Conservation (phyloP, 1,140 invertebrate genomes). For the Zophobas morio region DNA sequence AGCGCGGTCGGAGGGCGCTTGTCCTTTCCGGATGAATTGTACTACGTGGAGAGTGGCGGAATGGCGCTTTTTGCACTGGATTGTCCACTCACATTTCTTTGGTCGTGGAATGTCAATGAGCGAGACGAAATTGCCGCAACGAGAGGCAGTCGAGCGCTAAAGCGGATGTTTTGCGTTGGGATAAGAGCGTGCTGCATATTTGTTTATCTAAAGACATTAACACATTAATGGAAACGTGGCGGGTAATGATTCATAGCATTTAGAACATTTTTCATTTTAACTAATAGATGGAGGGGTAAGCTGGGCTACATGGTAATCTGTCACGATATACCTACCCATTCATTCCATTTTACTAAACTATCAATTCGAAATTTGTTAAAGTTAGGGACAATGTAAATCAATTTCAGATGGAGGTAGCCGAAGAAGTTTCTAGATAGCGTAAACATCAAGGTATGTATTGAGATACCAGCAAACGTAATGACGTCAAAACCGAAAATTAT, state of each 20-base stretch:
- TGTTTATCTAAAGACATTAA: too few relatives aligned
- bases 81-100: too few relatives aligned
- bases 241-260: too few relatives aligned
- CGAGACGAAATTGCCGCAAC: too few relatives aligned
- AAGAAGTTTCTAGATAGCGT: constrained; percentile 22
- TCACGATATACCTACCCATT: background rate
- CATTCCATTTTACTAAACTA: constrained; percentile 35
- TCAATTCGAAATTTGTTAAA: background rate
- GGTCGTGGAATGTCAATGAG: too few relatives aligned
- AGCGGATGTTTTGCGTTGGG: too few relatives aligned
- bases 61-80: too few relatives aligned
- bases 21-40: background rate
- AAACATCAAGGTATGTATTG: constrained; percentile 4
- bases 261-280: constrained; percentile 8
- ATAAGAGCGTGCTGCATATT: too few relatives aligned
- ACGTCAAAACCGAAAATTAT: too few relatives aligned
- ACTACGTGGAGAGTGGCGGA: too few relatives aligned
- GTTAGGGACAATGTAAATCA: background rate
- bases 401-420: constrained; percentile 31
- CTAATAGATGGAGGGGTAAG: background rate
- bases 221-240: too few relatives aligned
- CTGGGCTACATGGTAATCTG: background rate
- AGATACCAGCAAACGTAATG: background rate
- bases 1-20: constrained; percentile 10
- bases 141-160: too few relatives aligned